Percentiles rank a stretch among this genome's conserved stretches.
phyloP scores from a whole-genome alignment of 2,113 vertebrate genomes.

The Proterorhinus semilunaris region DNA sequence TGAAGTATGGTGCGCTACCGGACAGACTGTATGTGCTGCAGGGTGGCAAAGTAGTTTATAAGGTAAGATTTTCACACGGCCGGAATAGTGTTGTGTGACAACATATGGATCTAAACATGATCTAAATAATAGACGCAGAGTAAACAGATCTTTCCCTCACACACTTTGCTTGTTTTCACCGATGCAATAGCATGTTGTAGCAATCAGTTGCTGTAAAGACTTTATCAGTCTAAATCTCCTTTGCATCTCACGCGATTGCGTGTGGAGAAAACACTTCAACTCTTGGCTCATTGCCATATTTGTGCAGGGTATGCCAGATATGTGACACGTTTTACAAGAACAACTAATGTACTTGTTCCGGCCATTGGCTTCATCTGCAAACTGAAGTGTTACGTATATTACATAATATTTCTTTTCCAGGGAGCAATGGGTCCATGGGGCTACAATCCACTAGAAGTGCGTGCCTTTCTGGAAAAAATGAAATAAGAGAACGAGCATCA shows the following conservation, averaged over 20 bases:
- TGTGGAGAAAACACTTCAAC: conserved; percentile 4
- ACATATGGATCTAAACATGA: not conserved
- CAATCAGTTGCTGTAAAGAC: not conserved
- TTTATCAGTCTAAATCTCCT: not conserved
- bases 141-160: not conserved
- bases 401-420: conserved; percentile 60
- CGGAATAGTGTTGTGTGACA: not conserved
- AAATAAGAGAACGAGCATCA: conserved; percentile 47
- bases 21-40: conserved; percentile 88
- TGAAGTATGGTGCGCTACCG: conserved; percentile 84
- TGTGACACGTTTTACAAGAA: not conserved
- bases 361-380: not conserved
- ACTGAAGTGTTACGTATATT: not conserved
- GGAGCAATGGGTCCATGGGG: conserved; percentile 84
- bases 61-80: conserved; percentile 72
- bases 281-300: conserved; percentile 12
- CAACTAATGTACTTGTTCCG: not conserved
- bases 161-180: not conserved
- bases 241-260: not conserved
- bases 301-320: not conserved
- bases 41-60: conserved; percentile 83
- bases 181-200: not conserved
- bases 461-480: conserved; percentile 79
- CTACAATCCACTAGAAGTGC: conserved; percentile 84
- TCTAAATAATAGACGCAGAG: too few species aligned